phyloP scores from a whole-genome alignment of 2,113 vertebrate species.

The Polypterus bichir region DNA sequence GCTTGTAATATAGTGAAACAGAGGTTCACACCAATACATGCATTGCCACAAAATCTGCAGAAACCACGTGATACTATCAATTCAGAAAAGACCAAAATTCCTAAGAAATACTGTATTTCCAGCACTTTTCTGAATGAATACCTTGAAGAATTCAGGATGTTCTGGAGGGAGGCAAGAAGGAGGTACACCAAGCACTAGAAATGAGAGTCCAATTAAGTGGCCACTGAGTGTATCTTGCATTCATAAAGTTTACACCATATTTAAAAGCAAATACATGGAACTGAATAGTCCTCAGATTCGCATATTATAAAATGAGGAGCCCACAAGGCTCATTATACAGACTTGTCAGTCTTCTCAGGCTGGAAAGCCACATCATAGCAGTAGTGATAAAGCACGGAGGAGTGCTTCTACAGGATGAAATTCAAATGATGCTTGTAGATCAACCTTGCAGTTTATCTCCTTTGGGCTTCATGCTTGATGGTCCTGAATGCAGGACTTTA shows the following conservation, averaged over 20 bases:
- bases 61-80: no score
- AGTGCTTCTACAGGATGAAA: constrained; percentile 1
- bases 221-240: background rate
- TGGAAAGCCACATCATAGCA: constrained; percentile 1
- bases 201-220: no score
- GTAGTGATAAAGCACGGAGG: background rate
- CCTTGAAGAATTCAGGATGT: no score
- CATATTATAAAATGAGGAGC: constrained; percentile 2
- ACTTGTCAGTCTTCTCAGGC: constrained; percentile 2
- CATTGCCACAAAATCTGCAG: no score
- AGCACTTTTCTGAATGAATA: no score
- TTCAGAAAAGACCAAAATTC: no score
- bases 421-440: background rate
- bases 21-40: no score
- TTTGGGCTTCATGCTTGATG: background rate
- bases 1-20: no score
- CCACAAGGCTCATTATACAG: background rate
- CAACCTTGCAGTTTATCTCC: background rate
- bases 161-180: no score
- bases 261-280: background rate
- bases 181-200: no score
- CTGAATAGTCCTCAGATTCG: background rate
- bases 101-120: no score
- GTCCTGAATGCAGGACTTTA: constrained; percentile 3
- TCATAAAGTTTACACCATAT: background rate